A percentile compares a stretch with the other conserved stretches of the same genome.
Evolutionary conservation across 2,888 invertebrate species (phyloP).

Genomic region (Synanthedon vespiformis): DNA sequence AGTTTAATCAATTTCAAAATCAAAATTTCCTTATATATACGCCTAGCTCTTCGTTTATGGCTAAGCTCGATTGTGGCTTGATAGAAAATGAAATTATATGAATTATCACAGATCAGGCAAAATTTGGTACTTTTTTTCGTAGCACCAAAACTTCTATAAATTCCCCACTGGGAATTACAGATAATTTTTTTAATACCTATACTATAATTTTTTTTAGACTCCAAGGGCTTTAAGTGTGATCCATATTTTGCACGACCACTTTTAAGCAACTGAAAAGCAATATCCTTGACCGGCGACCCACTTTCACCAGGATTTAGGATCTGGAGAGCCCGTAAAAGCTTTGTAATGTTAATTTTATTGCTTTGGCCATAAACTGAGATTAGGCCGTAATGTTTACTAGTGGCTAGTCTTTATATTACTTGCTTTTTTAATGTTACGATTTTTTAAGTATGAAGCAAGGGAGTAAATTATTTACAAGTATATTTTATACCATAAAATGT

Average conservation of each 20-base stretch:
- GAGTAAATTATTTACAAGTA: not conserved
- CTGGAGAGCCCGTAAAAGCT: slow-evolving; percentile 40
- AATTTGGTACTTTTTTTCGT: too few species aligned
- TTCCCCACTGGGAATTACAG: too few species aligned
- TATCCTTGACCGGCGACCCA: slow-evolving; percentile 30
- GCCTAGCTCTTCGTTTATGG: too few species aligned
- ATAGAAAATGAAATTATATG: too few species aligned
- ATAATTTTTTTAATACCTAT: too few species aligned
- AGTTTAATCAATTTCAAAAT: too few species aligned
- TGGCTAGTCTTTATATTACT: slow-evolving; percentile 29
- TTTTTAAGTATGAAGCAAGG: not conserved
- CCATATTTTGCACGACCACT: not conserved
- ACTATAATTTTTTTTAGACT: too few species aligned
- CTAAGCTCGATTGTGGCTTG: too few species aligned
- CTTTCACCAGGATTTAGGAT: slow-evolving; percentile 29
- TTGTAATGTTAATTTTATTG: slow-evolving; percentile 43
- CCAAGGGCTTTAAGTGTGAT: too few species aligned
- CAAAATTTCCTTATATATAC: too few species aligned
- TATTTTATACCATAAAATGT: not conserved
- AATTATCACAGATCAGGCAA: too few species aligned
- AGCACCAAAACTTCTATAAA: too few species aligned
- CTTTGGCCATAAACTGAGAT: slow-evolving; percentile 37
- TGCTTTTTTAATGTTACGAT: not conserved
- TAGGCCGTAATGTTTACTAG: slow-evolving; percentile 41
- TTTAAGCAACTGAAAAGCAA: not conserved